Percentiles rank a stretch among this genome's conserved stretches.
Evolutionary conservation across 2,888 invertebrate species (phyloP).

Genomic region (Luperina nickerlii): DNA sequence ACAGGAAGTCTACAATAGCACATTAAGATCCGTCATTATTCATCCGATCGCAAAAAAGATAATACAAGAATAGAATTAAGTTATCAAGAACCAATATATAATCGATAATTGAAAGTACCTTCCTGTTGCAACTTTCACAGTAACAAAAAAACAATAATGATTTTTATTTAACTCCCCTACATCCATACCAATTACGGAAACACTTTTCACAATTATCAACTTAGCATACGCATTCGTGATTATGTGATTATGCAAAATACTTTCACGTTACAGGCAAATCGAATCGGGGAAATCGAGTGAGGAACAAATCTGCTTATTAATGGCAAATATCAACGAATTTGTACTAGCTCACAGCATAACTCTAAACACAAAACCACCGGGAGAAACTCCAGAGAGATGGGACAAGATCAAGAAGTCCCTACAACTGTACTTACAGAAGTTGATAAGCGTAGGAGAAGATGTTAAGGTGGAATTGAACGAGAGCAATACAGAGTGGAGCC

Average conservation of each 20-base stretch:
- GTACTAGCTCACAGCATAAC: conserved; percentile 89
- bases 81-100: conserved; percentile 11
- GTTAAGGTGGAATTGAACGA: conserved; percentile 88
- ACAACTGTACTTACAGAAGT: conserved; percentile 85
- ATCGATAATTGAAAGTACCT: conserved; percentile 9
- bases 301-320: conserved; percentile 87
- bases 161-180: conserved; percentile 29
- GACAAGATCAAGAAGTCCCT: conserved; percentile 87
- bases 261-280: conserved; percentile 79
- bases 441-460: conserved; percentile 88
- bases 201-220: conserved; percentile 37
- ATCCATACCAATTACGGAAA: conserved; percentile 41
- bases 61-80: conserved; percentile 16
- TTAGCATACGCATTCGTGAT: conserved; percentile 43
- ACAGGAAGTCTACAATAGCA: background rate
- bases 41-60: background rate
- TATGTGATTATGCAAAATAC: conserved; percentile 44
- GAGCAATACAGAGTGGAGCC: conserved; percentile 81
- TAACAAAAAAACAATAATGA: conserved; percentile 13
- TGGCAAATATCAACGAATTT: conserved; percentile 90
- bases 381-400: conserved; percentile 88
- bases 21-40: background rate
- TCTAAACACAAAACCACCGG: conserved; percentile 86
- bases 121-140: conserved; percentile 25
- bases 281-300: conserved; percentile 79